A percentile compares a stretch with the other conserved stretches of the same genome.
Conservation (phyloP, 2,113 vertebrate species). For the Brachypodius melanocephalos region DNA sequence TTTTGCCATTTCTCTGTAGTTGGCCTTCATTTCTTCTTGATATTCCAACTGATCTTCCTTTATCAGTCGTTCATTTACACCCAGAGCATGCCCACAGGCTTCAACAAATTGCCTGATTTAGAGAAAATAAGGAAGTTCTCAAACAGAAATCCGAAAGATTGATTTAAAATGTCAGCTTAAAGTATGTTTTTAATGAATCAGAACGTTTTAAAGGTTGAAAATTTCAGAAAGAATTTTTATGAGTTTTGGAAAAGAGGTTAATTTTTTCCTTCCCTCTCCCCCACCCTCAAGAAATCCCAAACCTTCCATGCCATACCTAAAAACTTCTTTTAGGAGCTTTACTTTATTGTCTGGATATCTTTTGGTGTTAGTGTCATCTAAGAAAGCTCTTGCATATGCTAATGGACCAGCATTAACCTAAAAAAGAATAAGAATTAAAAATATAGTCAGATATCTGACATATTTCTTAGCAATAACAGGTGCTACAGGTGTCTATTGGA, state of each 20-base stretch:
- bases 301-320: conserved; percentile 78
- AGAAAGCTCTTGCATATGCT: conserved; percentile 94
- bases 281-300: not conserved
- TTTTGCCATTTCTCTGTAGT: conserved; percentile 91
- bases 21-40: conserved; percentile 98
- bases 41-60: conserved; percentile 98
- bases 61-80: conserved; percentile 91
- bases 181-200: not conserved
- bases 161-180: not conserved
- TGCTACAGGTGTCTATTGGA: not conserved
- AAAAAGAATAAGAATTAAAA: not conserved
- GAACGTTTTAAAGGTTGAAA: not conserved
- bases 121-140: not conserved
- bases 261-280: not conserved
- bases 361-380: conserved; percentile 91
- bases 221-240: not conserved
- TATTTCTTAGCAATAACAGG: not conserved
- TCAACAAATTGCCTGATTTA: conserved; percentile 92
- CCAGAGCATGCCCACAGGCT: conserved; percentile 91
- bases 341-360: conserved; percentile 97
- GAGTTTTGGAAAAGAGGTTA: not conserved
- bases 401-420: conserved; percentile 96
- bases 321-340: conserved; percentile 94
- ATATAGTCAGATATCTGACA: not conserved
- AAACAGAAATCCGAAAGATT: not conserved